Evolutionary conservation across 1,140 invertebrate species (phyloP).

Genomic region (Lepidostoma basale): DNA sequence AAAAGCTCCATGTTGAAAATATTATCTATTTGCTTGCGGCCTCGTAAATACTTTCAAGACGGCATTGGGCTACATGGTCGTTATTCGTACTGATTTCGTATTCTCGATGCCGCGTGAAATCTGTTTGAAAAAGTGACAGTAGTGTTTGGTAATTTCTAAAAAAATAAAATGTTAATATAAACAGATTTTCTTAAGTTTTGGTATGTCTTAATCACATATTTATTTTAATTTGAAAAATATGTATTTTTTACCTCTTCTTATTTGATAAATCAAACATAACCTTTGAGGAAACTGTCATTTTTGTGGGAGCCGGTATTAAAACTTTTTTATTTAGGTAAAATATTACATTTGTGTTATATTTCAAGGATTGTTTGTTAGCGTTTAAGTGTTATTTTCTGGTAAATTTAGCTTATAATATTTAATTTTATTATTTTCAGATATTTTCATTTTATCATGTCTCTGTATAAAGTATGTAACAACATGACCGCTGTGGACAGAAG

Average conservation of each 20-base stretch:
- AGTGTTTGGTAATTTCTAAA: neutral
- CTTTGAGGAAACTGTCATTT: constrained; percentile 10
- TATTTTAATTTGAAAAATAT: too few relatives aligned
- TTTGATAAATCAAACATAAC: constrained; percentile 7
- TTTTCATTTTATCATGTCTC: constrained; percentile 23
- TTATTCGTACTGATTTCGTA: constrained; percentile 10
- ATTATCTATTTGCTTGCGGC: too few relatives aligned
- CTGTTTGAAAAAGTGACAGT: constrained; percentile 33
- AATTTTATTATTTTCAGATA: neutral
- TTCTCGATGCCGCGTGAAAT: constrained; percentile 30
- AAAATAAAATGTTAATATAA: neutral
- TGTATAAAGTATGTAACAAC: constrained; percentile 24
- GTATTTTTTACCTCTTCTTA: neutral
- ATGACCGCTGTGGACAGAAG: constrained; percentile 27
- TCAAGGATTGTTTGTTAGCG: too few relatives aligned
- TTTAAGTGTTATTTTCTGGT: too few relatives aligned
- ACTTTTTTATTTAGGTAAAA: constrained; percentile 6
- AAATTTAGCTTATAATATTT: neutral
- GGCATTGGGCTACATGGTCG: too few relatives aligned
- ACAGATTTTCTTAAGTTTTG: neutral
- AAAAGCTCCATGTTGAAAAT: too few relatives aligned
- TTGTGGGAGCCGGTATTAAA: constrained; percentile 4
- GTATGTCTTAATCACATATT: too few relatives aligned
- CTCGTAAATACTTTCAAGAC: too few relatives aligned
- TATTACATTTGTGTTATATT: neutral